These are phyloP conservation scores for Cyclura pinguis DNA, from an alignment of 2,797 vertebrate genomes.

Conservation along the genomic window DNA sequence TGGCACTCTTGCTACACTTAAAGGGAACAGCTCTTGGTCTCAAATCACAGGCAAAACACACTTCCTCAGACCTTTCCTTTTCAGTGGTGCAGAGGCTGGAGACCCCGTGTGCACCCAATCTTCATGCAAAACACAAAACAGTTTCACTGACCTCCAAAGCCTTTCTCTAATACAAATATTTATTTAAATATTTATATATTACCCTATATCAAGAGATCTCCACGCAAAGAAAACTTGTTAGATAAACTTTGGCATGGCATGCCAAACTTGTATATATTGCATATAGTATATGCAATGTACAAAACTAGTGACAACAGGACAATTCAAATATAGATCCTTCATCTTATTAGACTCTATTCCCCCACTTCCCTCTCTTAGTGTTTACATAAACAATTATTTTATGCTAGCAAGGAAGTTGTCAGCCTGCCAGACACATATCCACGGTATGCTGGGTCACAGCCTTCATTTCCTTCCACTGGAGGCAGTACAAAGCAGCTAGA, in stretches of 20 bases:
- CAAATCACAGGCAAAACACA: background rate
- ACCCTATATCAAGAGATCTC: too few relatives aligned
- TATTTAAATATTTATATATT: too few relatives aligned
- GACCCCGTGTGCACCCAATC: background rate
- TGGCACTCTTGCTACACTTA: background rate
- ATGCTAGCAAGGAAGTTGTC: conserved; percentile 11
- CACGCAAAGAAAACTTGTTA: background rate
- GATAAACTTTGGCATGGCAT: conserved; percentile 17
- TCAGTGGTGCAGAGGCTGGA: background rate
- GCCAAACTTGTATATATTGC: background rate
- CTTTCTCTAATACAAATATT: background rate
- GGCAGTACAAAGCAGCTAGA: conserved; percentile 36
- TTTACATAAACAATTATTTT: background rate
- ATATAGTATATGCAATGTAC: too few relatives aligned
- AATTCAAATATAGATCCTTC: conserved; percentile 38
- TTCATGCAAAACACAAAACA: background rate
- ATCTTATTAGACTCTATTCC: background rate
- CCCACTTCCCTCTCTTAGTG: background rate
- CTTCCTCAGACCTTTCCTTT: background rate
- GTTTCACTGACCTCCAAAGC: background rate
- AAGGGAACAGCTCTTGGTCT: background rate
- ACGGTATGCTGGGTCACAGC: background rate
- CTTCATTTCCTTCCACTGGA: conserved; percentile 7
- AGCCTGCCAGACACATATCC: conserved; percentile 28
- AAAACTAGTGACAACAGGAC: conserved; percentile 21